Evolutionary conservation across 1,140 invertebrate genomes (phyloP).

Genomic region (Drosophila pachea): DNA sequence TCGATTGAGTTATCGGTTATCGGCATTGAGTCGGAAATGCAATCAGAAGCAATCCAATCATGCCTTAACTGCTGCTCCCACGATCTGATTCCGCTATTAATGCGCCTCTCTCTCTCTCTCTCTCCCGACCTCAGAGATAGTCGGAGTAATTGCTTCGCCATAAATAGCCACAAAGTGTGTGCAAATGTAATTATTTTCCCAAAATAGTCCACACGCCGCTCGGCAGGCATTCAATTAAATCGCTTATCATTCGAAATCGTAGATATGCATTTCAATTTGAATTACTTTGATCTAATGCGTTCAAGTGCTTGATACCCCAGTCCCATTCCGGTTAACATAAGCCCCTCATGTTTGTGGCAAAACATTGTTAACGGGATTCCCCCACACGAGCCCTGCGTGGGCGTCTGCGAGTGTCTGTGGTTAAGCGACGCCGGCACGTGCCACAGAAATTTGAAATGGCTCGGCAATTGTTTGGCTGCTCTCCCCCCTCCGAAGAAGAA

Average conservation of each 20-base stretch:
- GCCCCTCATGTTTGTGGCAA: slow-evolving; percentile 21
- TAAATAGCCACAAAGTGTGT: not conserved
- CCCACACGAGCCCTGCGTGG: slow-evolving; percentile 5
- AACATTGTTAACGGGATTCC: slow-evolving; percentile 13
- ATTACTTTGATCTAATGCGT: slow-evolving; percentile 17
- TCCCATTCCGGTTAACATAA: not conserved
- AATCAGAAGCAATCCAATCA: too few species aligned
- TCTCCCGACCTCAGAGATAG: too few species aligned
- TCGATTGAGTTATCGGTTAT: not conserved
- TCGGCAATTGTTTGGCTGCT: slow-evolving; percentile 18
- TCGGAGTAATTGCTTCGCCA: not conserved
- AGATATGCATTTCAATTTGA: not conserved
- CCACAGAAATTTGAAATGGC: slow-evolving; percentile 33
- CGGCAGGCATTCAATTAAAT: not conserved
- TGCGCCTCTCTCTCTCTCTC: too few species aligned
- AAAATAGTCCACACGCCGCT: not conserved
- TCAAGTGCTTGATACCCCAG: slow-evolving; percentile 15
- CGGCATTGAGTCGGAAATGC: not conserved
- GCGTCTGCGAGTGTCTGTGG: not conserved
- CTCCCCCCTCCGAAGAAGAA: not conserved
- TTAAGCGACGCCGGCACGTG: slow-evolving; percentile 18
- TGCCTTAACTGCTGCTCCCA: too few species aligned
- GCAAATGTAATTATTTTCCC: not conserved
- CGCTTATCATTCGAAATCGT: not conserved
- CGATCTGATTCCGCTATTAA: too few species aligned